phyloP scores from a whole-genome alignment of 2,113 vertebrate species.

The Caranx ignobilis region DNA sequence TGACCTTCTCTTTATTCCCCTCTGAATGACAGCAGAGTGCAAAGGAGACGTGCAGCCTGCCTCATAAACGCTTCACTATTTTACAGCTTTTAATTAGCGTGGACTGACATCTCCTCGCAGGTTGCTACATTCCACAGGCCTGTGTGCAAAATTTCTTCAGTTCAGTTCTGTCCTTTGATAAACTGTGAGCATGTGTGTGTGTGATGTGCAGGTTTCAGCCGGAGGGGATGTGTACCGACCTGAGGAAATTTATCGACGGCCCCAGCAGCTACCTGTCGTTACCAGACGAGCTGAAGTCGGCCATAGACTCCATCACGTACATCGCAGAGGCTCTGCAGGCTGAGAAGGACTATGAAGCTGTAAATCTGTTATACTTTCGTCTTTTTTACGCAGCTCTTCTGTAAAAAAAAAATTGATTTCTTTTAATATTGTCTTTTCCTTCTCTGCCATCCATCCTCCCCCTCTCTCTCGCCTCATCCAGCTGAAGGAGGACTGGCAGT shows the following conservation, averaged over 20 bases:
- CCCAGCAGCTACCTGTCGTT: constrained; percentile 84
- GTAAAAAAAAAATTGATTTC: no score
- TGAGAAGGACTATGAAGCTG: constrained; percentile 88
- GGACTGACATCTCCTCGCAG: constrained; percentile 18
- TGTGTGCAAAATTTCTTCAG: constrained; percentile 1
- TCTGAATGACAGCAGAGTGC: constrained; percentile 26
- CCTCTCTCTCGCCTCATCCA: constrained; percentile 28
- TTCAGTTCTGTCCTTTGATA: neutral
- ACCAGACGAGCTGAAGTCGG: constrained; percentile 87
- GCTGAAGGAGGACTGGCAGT: constrained; percentile 89
- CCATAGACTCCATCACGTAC: constrained; percentile 87
- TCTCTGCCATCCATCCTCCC: neutral
- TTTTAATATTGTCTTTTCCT: neutral
- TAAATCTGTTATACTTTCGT: constrained; percentile 68
- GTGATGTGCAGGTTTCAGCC: constrained; percentile 82
- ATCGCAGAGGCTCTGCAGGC: constrained; percentile 90
- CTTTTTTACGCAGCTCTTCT: neutral
- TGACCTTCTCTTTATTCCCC: constrained; percentile 61
- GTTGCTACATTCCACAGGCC: constrained; percentile 27
- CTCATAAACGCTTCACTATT: constrained; percentile 36
- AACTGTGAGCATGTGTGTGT: neutral
- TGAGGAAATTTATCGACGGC: constrained; percentile 86
- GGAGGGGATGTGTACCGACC: constrained; percentile 83
- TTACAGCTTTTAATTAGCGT: constrained; percentile 60
- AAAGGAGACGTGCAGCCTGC: constrained; percentile 21